phyloP scores from a whole-genome alignment of 2,797 vertebrate genomes.

The Thamnophis elegans region DNA sequence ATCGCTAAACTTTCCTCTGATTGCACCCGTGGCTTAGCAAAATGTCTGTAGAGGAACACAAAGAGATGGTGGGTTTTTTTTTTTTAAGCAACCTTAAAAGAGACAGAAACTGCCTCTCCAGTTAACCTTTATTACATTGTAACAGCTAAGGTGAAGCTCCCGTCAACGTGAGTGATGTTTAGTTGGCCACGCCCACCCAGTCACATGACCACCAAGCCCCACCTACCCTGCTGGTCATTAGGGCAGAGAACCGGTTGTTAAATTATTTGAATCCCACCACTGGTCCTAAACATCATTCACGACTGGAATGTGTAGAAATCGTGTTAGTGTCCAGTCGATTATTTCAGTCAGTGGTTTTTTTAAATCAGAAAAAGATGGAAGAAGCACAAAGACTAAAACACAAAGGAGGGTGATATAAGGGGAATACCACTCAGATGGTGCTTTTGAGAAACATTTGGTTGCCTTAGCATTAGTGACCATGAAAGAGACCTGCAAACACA shows the following conservation, averaged over 20 bases:
- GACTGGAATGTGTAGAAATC: neutral
- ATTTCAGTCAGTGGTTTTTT: too few species aligned
- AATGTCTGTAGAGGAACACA: neutral
- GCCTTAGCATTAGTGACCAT: neutral
- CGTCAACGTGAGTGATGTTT: too few species aligned
- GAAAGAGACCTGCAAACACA: neutral
- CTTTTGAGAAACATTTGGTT: neutral
- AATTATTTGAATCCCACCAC: too few species aligned
- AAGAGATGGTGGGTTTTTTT: neutral
- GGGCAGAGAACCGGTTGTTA: too few species aligned
- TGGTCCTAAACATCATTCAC: neutral
- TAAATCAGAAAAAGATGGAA: neutral
- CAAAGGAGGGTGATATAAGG: too few species aligned
- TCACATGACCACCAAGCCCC: too few species aligned
- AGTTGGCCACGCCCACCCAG: too few species aligned
- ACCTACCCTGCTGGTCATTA: too few species aligned
- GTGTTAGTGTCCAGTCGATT: neutral
- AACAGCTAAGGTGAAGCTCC: too few species aligned
- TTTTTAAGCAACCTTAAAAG: too few species aligned
- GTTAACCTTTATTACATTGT: too few species aligned
- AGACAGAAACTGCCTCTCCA: too few species aligned
- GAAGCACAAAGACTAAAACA: neutral
- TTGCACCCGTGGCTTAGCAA: neutral
- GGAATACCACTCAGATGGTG: neutral
- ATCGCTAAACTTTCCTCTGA: neutral